Base-by-base conservation (phyloP, 2,888 invertebrate species). In the Alitta virens region DNA sequence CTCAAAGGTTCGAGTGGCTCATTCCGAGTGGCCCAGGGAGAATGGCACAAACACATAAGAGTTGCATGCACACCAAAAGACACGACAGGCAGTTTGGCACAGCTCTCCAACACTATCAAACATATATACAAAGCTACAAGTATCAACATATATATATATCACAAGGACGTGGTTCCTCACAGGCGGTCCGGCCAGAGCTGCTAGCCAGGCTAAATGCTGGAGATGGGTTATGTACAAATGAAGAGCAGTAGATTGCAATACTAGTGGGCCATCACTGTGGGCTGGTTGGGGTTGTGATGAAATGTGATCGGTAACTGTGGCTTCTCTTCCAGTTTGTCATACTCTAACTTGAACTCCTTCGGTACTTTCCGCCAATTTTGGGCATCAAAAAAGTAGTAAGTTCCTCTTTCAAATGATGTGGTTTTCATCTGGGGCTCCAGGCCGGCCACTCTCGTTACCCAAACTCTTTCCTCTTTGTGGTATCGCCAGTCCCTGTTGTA, bases 401-500 rank as follows among this genome's bases (percentile, higher is more conserved):
- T 97, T 85, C 98, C 98, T 80, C 96, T 88, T 86, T 99, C 98
- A 85, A 94, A 98, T 74, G 92, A 92, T 76, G 90, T 89, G 71
- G 94, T 96, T 85, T 97, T 98, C 84, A 98, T 94, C 75, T 92
- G 88, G 80, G 94, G 90, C 74, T 91, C 90, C 87, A 94, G 90
- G 75, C 95, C 95, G 72, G 95, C 95, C 78, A 94, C 94, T 84
- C 96, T 91, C 76, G 96, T 97, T 83, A 97, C 94, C 97, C 97
- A 97, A 78, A 98, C 94, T 84, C 95, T 92, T 83, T 99, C 98
- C 83, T 96, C 95, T 73, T 91, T 97, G 85, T 99, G 98, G 87
- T 95, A 99, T 86, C 99, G 89, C 99, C 99, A 99, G 82, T 99
- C 98, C 81, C 99, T 89, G 84, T 89, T 92, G 85, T 97, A 97